Evolutionary conservation across 2,888 invertebrate species (phyloP), one percentile per base, ranked within the genome.

Genomic region (Elmis aenea): DNA sequence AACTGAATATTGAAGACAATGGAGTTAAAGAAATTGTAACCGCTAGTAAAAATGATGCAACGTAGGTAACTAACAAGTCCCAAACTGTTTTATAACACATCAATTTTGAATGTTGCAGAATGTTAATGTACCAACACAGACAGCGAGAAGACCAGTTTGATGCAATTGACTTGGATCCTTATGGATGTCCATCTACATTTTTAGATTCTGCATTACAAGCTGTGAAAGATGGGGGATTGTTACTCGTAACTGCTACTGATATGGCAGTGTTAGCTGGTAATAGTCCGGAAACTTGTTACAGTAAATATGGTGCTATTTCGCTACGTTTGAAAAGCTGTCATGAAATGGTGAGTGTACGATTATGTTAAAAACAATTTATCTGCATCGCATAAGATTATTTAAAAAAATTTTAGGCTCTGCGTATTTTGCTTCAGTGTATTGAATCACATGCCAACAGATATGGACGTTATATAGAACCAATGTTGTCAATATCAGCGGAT

Each of bases 231-330:
- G 86, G 88, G 8, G 97, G 97, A 0, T 61, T 99, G 13, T 68
- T 99, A 15, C 76, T 96, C 51, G 83, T 99, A 0, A 99, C 99
- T 0, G 96, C 95, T 13, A 99, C 99, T 0, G 99, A 99, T 65
- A 92, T 95, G 89, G 91, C 86, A 0, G 86, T 96, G 0, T 67
- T 99, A 26, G 95, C 95, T 37, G 99, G 99, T 0, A 96, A 95
- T 69, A 79, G 87, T 0, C 88, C 93, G 0, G 97, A 99, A 68
- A 89, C 95, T 0, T 96, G 96, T 62, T 79, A 82, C 83, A 54
- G 53, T 24, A 96, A 95, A 71, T 99, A 99, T 62, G 96, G 96
- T 0, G 81, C 94, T 1, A 72, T 94, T 36, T 87, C 96, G 1
- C 66, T 96, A 25, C 82, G 84, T 56, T 81, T 83, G 8, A 89